phyloP scores from a whole-genome alignment of 2,888 invertebrate genomes.

The Tenthredo notha region DNA sequence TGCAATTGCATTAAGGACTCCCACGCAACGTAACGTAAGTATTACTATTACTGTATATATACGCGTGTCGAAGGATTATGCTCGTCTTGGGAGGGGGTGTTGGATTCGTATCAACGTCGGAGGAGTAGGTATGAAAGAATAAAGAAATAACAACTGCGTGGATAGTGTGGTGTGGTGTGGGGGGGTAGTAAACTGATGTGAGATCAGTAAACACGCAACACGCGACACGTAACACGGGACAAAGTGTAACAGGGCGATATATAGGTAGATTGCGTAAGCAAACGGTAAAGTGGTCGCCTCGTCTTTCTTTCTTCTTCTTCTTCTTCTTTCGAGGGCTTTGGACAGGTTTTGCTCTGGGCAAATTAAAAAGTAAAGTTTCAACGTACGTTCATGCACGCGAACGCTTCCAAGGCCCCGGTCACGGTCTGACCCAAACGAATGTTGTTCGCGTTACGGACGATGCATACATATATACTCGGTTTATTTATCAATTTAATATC shows the following conservation, averaged over 20 bases:
- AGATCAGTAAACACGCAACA: conserved; percentile 10
- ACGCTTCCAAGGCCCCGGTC: conserved; percentile 47
- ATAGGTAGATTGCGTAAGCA: conserved; percentile 16
- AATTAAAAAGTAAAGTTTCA: conserved; percentile 44
- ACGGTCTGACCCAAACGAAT: conserved; percentile 51
- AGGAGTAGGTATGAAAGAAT: neutral
- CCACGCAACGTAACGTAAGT: neutral
- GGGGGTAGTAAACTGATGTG: neutral
- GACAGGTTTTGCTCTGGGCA: conserved; percentile 27
- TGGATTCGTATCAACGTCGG: neutral
- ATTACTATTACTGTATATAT: neutral
- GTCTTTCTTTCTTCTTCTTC: neutral
- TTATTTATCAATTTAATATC: neutral
- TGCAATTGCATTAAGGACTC: neutral
- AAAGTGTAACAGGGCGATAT: conserved; percentile 8
- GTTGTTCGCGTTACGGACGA: conserved; percentile 25
- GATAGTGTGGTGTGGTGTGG: neutral
- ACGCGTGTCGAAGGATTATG: neutral
- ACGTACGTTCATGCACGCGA: conserved; percentile 17
- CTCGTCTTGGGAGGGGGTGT: neutral
- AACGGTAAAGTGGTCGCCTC: conserved; percentile 9
- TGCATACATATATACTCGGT: neutral
- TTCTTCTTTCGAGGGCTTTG: conserved; percentile 1
- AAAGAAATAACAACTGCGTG: conserved; percentile 16
- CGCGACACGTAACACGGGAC: conserved; percentile 17